These are phyloP conservation scores for Margaritifera margaritifera DNA, from an alignment of 2,888 invertebrate genomes.

Conservation along the genomic window DNA sequence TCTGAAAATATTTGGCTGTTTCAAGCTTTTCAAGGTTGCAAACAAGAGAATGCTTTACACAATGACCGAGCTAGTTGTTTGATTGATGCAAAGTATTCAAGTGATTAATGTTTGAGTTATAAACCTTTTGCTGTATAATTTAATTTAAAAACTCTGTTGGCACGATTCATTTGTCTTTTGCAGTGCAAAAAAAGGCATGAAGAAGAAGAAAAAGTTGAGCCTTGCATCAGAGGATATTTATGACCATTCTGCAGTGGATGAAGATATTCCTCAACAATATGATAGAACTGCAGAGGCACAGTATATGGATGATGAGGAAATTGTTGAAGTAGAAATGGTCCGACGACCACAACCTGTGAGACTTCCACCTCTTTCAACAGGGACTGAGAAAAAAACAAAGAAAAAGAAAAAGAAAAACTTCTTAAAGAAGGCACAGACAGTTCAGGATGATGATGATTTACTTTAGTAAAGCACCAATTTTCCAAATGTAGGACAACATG, in stretches of 20 bases:
- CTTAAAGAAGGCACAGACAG: constrained; percentile 37
- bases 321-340: constrained; percentile 18
- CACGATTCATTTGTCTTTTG: constrained; percentile 5
- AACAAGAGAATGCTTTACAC: no score
- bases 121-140: no score
- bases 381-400: constrained; percentile 9
- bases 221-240: neutral
- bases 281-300: constrained; percentile 27
- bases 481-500: no score
- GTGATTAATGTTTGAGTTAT: no score
- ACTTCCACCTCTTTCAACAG: constrained; percentile 32
- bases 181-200: constrained; percentile 19
- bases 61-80: no score
- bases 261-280: constrained; percentile 13
- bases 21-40: no score
- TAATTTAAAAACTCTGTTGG: no score
- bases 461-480: no score
- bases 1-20: no score
- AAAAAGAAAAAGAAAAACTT: constrained; percentile 52
- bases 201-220: constrained; percentile 17
- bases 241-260: neutral
- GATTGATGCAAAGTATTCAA: no score
- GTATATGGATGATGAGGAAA: constrained; percentile 30
- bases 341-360: constrained; percentile 12
- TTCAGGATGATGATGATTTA: constrained; percentile 24